A percentile compares a stretch with the other conserved stretches of the same genome.
These are phyloP conservation scores for Manis javanica DNA, from an alignment of 2,797 vertebrate species.

Conservation along the genomic window DNA sequence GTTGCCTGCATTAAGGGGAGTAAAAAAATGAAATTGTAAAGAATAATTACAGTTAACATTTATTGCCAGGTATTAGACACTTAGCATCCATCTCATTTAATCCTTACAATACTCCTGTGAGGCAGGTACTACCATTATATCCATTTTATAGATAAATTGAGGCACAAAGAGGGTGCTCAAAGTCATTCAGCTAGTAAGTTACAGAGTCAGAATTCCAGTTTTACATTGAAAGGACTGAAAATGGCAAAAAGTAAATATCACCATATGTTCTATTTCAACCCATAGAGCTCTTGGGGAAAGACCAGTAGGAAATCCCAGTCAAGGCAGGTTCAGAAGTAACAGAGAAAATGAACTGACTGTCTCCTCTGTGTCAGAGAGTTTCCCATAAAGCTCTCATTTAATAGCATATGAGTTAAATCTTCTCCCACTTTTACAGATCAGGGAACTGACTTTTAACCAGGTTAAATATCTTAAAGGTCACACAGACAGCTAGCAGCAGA, in stretches of 20 bases:
- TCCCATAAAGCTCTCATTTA: slow-evolving; percentile 4
- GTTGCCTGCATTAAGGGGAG: background rate
- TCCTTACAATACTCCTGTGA: background rate
- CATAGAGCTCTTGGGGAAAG: background rate
- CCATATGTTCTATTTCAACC: slow-evolving; percentile 15
- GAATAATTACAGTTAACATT: background rate
- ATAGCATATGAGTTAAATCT: slow-evolving; percentile 26
- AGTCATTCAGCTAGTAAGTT: slow-evolving; percentile 18
- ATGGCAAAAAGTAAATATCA: slow-evolving; percentile 37
- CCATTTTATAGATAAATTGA: slow-evolving; percentile 9
- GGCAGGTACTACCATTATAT: background rate
- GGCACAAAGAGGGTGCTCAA: background rate
- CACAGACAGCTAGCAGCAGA: background rate
- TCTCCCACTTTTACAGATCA: background rate
- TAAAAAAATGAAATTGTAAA: background rate
- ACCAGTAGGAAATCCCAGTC: background rate
- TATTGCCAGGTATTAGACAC: background rate
- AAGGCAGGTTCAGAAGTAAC: background rate
- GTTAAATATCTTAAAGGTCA: background rate
- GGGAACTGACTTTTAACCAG: background rate
- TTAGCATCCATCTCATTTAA: background rate
- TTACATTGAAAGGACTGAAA: background rate
- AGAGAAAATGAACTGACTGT: background rate
- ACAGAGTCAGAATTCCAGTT: slow-evolving; percentile 16
- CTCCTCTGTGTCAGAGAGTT: background rate